phyloP scores from a whole-genome alignment of 2,888 invertebrate species.

The Drosophila lutescens region DNA sequence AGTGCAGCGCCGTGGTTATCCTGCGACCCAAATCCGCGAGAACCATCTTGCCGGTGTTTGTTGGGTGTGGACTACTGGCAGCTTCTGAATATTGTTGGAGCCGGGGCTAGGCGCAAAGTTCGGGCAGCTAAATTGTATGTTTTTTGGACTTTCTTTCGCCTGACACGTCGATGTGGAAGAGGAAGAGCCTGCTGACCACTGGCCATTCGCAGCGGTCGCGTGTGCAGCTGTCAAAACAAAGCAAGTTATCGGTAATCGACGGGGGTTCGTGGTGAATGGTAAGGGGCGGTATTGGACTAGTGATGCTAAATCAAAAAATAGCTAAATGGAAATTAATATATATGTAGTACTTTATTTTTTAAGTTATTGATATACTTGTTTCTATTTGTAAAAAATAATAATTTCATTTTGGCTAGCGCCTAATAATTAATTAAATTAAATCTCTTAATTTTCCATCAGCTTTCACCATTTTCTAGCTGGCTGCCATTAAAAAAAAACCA shows the following conservation, averaged over 20 bases:
- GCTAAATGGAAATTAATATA: neutral
- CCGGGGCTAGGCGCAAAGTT: conserved; percentile 20
- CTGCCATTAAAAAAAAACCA: neutral
- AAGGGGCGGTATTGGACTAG: neutral
- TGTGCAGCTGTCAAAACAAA: conserved; percentile 42
- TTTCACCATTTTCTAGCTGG: neutral
- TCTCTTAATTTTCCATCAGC: too few relatives aligned
- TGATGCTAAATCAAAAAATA: neutral
- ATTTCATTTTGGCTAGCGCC: too few relatives aligned
- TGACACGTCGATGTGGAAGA: conserved; percentile 58
- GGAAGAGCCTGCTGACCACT: conserved; percentile 31
- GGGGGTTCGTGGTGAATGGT: conserved; percentile 29
- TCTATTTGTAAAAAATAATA: too few relatives aligned
- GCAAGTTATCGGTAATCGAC: conserved; percentile 55
- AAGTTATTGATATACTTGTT: too few relatives aligned
- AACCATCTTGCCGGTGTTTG: conserved; percentile 90
- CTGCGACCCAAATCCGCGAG: conserved; percentile 99
- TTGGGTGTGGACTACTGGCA: conserved; percentile 39
- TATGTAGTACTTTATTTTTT: too few relatives aligned
- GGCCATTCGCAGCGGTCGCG: conserved; percentile 21
- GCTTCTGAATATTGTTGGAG: conserved; percentile 43
- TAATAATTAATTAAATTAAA: too few relatives aligned
- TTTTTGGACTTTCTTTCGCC: conserved; percentile 33
- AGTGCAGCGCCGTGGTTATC: conserved; percentile 98
- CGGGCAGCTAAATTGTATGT: conserved; percentile 36